Conservation (phyloP, 1,140 invertebrate species). For the Uloborus diversus region DNA sequence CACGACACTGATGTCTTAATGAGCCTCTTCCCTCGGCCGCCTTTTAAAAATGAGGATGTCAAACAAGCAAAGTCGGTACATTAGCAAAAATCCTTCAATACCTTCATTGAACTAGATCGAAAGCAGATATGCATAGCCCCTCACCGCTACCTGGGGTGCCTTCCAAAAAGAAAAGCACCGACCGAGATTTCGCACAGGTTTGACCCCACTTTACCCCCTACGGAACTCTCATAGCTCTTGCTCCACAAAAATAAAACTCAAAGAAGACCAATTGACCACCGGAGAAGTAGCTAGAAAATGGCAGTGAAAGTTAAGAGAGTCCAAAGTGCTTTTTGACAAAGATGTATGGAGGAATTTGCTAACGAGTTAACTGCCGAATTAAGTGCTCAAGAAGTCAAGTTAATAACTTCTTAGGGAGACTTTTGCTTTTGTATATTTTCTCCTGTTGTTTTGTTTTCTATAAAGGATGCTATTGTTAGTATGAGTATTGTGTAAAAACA, state of each 20-base stretch:
- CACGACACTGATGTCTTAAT: no score
- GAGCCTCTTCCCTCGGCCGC: no score
- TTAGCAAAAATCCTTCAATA: no score
- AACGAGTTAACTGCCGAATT: conserved; percentile 42
- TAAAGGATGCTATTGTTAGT: background rate
- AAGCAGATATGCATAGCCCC: no score
- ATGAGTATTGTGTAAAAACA: background rate
- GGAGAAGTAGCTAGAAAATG: background rate
- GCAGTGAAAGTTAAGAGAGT: conserved; percentile 20
- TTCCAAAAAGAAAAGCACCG: no score
- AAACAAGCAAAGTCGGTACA: no score
- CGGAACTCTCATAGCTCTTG: background rate
- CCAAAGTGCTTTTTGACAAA: conserved; percentile 44
- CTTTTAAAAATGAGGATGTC: no score
- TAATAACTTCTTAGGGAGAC: background rate
- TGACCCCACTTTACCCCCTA: background rate
- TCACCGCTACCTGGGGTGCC: no score
- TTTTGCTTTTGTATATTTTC: background rate
- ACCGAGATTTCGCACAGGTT: background rate
- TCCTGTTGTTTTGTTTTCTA: background rate
- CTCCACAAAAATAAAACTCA: background rate
- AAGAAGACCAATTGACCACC: conserved; percentile 16
- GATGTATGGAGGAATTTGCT: conserved; percentile 13
- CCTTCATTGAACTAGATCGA: no score
- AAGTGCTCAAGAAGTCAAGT: conserved; percentile 40